A percentile compares a stretch with the other conserved stretches of the same genome.
phyloP scores from a whole-genome alignment of 2,113 vertebrate genomes.

The Oreochromis niloticus region DNA sequence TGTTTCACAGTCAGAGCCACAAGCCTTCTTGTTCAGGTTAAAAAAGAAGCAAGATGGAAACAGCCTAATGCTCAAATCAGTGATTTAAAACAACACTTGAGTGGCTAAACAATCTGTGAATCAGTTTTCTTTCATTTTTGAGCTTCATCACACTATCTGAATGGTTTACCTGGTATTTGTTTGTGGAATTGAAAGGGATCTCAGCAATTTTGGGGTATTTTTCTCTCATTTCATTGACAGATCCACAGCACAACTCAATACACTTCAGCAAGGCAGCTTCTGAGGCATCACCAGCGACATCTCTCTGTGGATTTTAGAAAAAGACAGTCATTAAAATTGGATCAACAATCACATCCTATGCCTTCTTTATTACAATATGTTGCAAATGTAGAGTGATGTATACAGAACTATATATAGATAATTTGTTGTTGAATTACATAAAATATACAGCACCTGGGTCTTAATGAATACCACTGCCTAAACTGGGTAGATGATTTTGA shows the following conservation, averaged over 20 bases:
- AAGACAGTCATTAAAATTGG: not conserved
- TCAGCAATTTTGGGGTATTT: constrained; percentile 80
- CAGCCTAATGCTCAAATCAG: not conserved
- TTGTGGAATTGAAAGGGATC: constrained; percentile 94
- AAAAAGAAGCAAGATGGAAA: not conserved
- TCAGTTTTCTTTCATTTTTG: not conserved
- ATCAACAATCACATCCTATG: not conserved
- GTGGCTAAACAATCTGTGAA: not conserved
- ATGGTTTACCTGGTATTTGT: constrained; percentile 87
- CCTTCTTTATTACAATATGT: not conserved
- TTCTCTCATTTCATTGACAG: constrained; percentile 81
- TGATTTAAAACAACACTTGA: not conserved
- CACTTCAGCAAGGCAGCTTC: constrained; percentile 92
- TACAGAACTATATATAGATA: not conserved
- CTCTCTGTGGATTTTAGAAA: constrained; percentile 65
- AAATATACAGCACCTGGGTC: not conserved
- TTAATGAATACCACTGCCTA: not conserved
- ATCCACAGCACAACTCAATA: constrained; percentile 88
- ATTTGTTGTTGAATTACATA: not conserved
- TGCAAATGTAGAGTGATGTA: not conserved
- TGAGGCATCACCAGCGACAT: constrained; percentile 87
- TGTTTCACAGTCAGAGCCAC: not conserved
- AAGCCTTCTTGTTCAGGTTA: not conserved
- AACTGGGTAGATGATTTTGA: not conserved
- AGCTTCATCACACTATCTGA: not conserved